phyloP scores from a whole-genome alignment of 2,113 vertebrate genomes.

The Crocuta crocuta region DNA sequence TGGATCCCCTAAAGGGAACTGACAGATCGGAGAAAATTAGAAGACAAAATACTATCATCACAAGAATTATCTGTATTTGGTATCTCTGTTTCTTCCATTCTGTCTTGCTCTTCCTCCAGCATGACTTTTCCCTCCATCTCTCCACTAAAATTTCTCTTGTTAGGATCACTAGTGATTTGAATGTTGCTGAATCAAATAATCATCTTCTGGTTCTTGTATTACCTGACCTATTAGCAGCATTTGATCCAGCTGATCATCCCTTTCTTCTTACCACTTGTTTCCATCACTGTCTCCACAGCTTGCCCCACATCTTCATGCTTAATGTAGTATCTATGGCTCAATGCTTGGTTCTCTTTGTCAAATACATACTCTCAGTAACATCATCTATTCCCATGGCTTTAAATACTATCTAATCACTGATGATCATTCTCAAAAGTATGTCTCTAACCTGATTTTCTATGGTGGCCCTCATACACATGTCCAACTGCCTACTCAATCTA shows the following conservation, averaged over 20 bases:
- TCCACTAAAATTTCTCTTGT: not conserved
- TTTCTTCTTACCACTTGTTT: not conserved
- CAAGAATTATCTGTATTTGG: not conserved
- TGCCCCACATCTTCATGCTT: not conserved
- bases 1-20: not conserved
- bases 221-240: not conserved
- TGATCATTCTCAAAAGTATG: not conserved
- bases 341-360: not conserved
- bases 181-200: not conserved
- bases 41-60: not conserved
- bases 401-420: not conserved
- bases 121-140: not conserved
- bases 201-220: not conserved
- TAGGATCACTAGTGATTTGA: not conserved
- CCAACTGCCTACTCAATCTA: not conserved
- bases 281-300: not conserved
- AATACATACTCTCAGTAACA: not conserved
- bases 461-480: not conserved
- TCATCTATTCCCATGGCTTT: not conserved
- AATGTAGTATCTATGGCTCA: not conserved
- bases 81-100: not conserved
- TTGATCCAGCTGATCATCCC: not conserved
- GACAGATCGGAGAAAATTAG: not conserved
- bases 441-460: not conserved
- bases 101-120: not conserved